These are phyloP conservation scores for Scytalopus superciliaris DNA, from an alignment of 2,113 vertebrate species.

Conservation along the genomic window DNA sequence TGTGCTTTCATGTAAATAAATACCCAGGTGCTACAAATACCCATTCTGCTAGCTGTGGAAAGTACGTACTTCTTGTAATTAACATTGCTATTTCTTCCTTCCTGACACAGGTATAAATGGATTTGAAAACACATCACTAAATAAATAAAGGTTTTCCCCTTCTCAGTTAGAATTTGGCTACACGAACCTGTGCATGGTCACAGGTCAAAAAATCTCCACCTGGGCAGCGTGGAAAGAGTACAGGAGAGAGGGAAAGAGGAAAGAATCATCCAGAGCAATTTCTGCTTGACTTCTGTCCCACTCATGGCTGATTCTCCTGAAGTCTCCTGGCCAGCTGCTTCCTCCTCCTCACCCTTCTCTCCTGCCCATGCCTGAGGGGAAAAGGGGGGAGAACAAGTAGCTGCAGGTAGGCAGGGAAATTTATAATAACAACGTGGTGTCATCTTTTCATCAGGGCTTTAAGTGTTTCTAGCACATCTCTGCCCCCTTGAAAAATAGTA, in stretches of 20 bases:
- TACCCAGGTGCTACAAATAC: neutral
- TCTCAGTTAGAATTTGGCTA: neutral
- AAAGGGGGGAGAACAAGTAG: neutral
- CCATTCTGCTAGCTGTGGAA: neutral
- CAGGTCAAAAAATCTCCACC: neutral
- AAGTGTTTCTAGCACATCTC: neutral
- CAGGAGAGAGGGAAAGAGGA: neutral
- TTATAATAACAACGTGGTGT: neutral
- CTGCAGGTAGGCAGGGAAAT: neutral
- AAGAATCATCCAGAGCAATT: neutral
- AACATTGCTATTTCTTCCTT: neutral
- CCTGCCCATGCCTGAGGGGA: neutral
- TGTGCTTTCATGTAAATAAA: neutral
- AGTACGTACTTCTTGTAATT: neutral
- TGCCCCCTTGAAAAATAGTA: neutral
- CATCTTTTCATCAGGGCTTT: neutral
- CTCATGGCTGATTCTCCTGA: accelerated
- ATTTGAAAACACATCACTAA: neutral
- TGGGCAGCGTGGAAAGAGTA: neutral
- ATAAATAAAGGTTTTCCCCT: neutral
- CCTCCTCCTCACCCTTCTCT: neutral
- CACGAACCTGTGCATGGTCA: neutral
- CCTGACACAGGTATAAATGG: neutral
- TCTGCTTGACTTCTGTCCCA: neutral
- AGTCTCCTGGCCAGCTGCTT: neutral